A percentile compares a stretch with the other conserved stretches of the same genome.
phyloP scores from a whole-genome alignment of 2,797 vertebrate genomes.

The Xenops minutus region DNA sequence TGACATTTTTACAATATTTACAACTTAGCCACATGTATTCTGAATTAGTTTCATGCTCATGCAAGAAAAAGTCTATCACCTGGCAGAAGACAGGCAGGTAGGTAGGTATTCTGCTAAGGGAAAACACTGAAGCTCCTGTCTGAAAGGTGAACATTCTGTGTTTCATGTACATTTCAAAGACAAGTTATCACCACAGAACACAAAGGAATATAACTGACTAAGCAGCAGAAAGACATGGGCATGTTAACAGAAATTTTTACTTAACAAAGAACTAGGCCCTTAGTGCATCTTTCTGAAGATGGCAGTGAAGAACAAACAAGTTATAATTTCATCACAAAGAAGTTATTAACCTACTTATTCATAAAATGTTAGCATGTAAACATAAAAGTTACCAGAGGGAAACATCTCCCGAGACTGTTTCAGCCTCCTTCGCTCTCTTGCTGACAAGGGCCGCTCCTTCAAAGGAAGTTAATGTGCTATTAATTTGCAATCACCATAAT shows the following conservation, averaged over 20 bases:
- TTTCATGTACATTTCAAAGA: neutral
- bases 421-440: constrained; percentile 91
- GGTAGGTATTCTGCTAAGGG: neutral
- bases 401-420: constrained; percentile 85
- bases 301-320: neutral
- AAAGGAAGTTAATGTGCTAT: constrained; percentile 33
- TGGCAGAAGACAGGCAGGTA: neutral
- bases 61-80: neutral
- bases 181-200: neutral
- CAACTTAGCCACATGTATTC: neutral
- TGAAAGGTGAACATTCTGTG: neutral
- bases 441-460: constrained; percentile 89
- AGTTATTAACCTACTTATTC: neutral
- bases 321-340: neutral
- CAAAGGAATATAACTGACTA: neutral
- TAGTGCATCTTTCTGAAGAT: neutral
- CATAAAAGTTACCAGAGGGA: constrained; percentile 77
- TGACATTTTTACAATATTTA: constrained; percentile 41
- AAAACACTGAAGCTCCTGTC: neutral
- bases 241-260: neutral
- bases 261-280: neutral
- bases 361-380: neutral
- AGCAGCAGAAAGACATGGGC: neutral
- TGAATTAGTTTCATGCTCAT: neutral
- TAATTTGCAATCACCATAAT: neutral